These are phyloP conservation scores for Escarpia spicata DNA, from an alignment of 2,888 invertebrate species.

Conservation along the genomic window DNA sequence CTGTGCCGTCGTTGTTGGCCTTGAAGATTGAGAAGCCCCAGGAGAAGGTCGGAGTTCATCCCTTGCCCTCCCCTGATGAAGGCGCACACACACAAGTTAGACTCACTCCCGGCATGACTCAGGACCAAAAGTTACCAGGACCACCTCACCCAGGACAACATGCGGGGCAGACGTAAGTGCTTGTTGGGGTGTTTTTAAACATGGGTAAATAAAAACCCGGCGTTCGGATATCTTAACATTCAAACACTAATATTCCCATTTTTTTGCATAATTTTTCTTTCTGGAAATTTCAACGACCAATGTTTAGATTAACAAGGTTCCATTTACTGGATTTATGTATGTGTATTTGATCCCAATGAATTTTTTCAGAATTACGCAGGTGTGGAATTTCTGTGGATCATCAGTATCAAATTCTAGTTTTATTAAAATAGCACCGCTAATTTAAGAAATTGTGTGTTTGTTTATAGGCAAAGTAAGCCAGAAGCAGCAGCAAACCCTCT, in stretches of 20 bases:
- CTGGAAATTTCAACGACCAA: no score
- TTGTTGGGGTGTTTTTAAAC: not conserved
- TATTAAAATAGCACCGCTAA: no score
- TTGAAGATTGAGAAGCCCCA: not conserved
- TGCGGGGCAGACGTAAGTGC: not conserved
- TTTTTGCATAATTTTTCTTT: no score
- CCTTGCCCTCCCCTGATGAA: not conserved
- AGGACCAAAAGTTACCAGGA: not conserved
- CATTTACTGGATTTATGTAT: no score
- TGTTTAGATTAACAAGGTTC: no score
- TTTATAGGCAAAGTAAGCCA: not conserved
- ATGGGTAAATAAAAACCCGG: no score
- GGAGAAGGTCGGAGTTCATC: not conserved
- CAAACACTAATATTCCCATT: no score
- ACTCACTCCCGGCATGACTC: not conserved
- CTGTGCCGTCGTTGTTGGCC: not conserved
- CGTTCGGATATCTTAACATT: no score
- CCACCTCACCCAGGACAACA: not conserved
- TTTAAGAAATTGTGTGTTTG: not conserved
- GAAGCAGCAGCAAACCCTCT: not conserved
- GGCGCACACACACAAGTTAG: not conserved
- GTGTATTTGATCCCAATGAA: no score
- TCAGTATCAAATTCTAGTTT: no score
- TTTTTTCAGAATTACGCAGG: no score
- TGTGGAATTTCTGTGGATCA: no score